Base-by-base conservation (phyloP, 2,888 invertebrate genomes). In the Prosapia bicincta region DNA sequence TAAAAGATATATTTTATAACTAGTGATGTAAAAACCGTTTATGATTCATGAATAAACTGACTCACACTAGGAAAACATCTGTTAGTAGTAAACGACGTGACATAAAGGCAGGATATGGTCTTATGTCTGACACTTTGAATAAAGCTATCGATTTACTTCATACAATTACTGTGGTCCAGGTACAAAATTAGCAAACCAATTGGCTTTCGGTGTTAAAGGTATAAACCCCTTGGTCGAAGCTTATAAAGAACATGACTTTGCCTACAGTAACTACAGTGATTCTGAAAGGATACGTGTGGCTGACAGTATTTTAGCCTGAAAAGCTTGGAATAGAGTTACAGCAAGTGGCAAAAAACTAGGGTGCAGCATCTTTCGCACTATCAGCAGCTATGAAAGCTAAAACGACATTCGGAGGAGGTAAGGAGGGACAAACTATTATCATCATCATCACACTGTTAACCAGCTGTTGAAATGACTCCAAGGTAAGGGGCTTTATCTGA, bases 301-400 rank as follows among this genome's bases (percentile, higher is more conserved):
- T 0, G 79, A 79, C 25, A 30, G 32, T 3, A 26, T 13, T 23
- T 23, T 79, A 28, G 77, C 70, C 1, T 66, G 66, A 2, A 66
- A 66, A n/a, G 78, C 79, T 15, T 78, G 79, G 78, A 67, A 68
- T 3, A 32, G 77, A 32, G 78, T 78, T 20, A 69, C 38, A 26
- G 68, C 79, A 0, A 25, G 23, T 0, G 79, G 78, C 68, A 71
- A 75, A 10, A 43, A 10, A 7, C 54, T 76, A n/a, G 2, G 67
- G 70, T 26, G 79, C 78, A 30, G 75, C 75, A 38, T 78, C 78
- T 7, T 76, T 77, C 23, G 78, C 78, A 13, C 77, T 72, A 76
- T 72, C 76, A 32, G 78, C 78, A 24, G 76, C 79, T 0, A 79
- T 79, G 78, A 79, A 79, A 66, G 26, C 76, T 32, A 79, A 79